Conservation (phyloP, 2,113 vertebrate species). For the Callithrix jacchus region DNA sequence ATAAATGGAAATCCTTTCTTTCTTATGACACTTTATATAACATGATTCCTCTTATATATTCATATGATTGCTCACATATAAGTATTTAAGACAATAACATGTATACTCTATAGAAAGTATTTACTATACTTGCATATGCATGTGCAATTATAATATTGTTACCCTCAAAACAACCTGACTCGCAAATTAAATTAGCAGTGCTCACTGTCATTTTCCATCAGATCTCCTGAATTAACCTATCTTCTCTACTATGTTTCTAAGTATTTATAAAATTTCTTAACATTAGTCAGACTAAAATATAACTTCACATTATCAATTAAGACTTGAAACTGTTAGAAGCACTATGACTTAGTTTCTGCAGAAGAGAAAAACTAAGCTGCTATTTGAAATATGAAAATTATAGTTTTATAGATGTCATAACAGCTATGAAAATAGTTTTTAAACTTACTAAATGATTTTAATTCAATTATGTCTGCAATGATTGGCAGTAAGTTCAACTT, state of each 20-base stretch:
- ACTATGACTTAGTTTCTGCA: not conserved
- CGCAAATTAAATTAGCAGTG: not conserved
- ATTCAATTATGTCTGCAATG: not conserved
- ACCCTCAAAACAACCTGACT: not conserved
- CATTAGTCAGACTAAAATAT: not conserved
- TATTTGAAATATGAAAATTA: not conserved
- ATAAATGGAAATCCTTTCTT: not conserved
- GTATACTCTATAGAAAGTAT: not conserved
- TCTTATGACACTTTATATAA: not conserved
- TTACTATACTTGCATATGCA: not conserved
- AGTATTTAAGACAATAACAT: not conserved
- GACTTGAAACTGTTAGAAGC: not conserved
- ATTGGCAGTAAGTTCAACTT: conserved; percentile 1
- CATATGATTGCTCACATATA: not conserved
- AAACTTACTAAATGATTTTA: not conserved
- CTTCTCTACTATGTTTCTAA: not conserved
- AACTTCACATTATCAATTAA: not conserved
- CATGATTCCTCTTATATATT: not conserved
- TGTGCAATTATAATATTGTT: not conserved
- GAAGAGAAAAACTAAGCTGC: not conserved
- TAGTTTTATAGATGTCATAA: not conserved
- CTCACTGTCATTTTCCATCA: not conserved
- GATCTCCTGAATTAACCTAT: conserved; percentile 22
- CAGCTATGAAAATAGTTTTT: not conserved
- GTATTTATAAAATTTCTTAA: not conserved